phyloP scores from a whole-genome alignment of 37 sponge, comb jelly and placozoan species.

The Beroe forskalii region DNA sequence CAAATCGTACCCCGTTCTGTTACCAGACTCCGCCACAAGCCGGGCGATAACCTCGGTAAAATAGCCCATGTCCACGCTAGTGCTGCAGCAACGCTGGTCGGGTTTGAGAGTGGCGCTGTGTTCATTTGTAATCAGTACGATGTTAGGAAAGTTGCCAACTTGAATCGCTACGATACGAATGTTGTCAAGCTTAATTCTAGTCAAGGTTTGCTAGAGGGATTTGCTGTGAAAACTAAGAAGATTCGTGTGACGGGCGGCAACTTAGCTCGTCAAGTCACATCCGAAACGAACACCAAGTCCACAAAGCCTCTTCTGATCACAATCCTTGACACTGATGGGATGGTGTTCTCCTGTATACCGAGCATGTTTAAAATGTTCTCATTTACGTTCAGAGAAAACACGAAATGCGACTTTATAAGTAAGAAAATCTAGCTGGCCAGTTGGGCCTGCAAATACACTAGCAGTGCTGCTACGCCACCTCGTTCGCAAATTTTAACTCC shows the following conservation, averaged over 20 bases:
- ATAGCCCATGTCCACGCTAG: conserved; percentile 33
- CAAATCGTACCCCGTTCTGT: conserved; percentile 47
- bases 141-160: conserved; percentile 2
- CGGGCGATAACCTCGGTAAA: conserved; percentile 25
- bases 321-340: not conserved
- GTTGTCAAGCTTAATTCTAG: not conserved
- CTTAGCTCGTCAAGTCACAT: not conserved
- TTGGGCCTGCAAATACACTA: too few species aligned
- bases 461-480: too few species aligned
- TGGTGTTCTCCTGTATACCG: conserved; percentile 46
- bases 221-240: conserved; percentile 32
- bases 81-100: conserved; percentile 30
- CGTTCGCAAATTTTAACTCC: too few species aligned
- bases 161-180: not conserved
- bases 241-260: conserved; percentile 29
- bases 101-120: not conserved
- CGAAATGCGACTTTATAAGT: too few species aligned
- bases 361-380: conserved; percentile 26
- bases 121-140: conserved; percentile 40
- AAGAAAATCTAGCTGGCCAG: too few species aligned
- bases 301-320: not conserved
- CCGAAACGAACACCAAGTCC: not conserved
- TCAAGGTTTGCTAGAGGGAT: not conserved
- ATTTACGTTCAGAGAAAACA: too few species aligned
- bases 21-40: not conserved